Evolutionary conservation across 2,797 vertebrate species (phyloP).

Genomic region (Triplophysa bombifrons): DNA sequence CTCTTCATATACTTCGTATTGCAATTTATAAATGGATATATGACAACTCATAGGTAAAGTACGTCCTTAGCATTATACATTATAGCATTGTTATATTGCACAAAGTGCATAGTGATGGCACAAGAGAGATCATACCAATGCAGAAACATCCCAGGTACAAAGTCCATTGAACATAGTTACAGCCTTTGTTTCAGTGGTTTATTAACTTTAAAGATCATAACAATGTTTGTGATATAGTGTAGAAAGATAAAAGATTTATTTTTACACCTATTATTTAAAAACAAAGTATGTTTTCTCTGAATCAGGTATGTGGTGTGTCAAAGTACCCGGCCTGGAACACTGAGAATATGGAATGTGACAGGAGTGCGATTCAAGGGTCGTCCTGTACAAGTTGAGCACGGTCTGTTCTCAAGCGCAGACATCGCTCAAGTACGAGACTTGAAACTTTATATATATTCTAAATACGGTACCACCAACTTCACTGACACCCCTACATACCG

Average conservation of each 20-base stretch:
- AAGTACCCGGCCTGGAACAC: no score
- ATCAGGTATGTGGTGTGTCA: no score
- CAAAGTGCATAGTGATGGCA: conserved; percentile 65
- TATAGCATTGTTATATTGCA: no score
- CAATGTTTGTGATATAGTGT: background rate
- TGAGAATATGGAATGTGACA: no score
- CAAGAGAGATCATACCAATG: conserved; percentile 61
- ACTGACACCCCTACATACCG: conserved; percentile 61
- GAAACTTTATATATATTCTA: conserved; percentile 70
- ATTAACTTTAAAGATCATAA: background rate
- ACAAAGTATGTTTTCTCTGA: no score
- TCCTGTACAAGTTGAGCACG: conserved; percentile 69
- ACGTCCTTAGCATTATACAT: no score
- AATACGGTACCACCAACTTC: conserved; percentile 62
- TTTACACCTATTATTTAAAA: no score
- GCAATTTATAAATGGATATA: no score
- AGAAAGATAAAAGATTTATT: background rate
- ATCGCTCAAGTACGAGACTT: conserved; percentile 61
- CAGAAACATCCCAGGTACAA: conserved; percentile 55
- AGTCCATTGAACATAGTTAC: conserved; percentile 7
- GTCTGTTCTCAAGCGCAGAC: conserved; percentile 66
- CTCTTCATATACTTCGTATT: no score
- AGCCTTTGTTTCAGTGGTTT: background rate
- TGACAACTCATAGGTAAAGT: no score
- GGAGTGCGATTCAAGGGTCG: conserved; percentile 61